Conservation (phyloP, 2,797 vertebrate species). For the Perodicticus potto region DNA sequence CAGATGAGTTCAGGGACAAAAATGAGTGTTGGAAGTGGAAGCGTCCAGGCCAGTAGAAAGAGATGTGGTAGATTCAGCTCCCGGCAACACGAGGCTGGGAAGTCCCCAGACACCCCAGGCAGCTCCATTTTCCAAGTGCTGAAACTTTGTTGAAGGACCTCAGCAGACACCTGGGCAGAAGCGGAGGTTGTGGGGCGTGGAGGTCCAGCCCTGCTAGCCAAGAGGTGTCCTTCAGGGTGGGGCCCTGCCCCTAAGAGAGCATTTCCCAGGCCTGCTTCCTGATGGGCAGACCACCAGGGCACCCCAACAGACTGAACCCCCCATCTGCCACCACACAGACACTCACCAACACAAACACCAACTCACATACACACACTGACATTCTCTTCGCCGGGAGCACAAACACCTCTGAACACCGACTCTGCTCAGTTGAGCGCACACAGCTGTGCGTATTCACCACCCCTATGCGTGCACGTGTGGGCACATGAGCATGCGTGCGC, state of each 20-base stretch:
- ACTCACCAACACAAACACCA: background rate
- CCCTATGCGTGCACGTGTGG: background rate
- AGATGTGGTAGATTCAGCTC: background rate
- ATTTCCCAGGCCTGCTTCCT: background rate
- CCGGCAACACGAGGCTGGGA: background rate
- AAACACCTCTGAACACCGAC: background rate
- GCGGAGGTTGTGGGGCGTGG: too few species aligned
- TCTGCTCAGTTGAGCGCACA: background rate
- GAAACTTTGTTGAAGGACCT: background rate
- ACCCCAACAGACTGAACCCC: background rate
- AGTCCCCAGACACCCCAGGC: background rate
- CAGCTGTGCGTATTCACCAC: background rate
- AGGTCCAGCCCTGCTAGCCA: background rate
- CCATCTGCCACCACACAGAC: background rate
- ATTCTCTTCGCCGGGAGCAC: background rate
- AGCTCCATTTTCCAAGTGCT: background rate
- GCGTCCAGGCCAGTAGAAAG: background rate
- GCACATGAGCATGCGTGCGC: background rate
- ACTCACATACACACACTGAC: background rate
- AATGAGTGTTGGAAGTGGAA: background rate
- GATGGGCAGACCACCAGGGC: background rate
- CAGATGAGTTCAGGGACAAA: background rate
- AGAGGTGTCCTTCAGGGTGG: background rate
- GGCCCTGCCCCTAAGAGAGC: background rate
- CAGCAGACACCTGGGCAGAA: background rate